These are phyloP conservation scores for Drosophila fulvimacula DNA, from an alignment of 2,888 invertebrate species.

Conservation along the genomic window DNA sequence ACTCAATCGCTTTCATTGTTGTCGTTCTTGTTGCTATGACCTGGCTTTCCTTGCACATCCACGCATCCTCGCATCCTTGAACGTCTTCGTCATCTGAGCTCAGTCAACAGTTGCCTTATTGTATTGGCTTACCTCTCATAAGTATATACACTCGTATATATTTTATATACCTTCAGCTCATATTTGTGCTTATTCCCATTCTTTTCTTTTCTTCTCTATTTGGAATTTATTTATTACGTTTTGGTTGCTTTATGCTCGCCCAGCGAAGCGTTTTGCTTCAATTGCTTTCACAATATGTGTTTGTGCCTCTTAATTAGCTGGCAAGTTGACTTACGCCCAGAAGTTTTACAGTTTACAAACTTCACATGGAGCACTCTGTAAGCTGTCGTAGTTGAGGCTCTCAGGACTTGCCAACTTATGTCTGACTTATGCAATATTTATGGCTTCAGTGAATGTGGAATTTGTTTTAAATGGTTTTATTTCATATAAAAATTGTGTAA, in stretches of 20 bases:
- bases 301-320: constrained; percentile 43
- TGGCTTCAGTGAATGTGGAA: not conserved
- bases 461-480: not conserved
- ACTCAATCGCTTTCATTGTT: constrained; percentile 42
- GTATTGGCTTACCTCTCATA: constrained; percentile 31
- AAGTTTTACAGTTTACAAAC: constrained; percentile 5
- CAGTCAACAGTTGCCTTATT: constrained; percentile 43
- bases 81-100: constrained; percentile 20
- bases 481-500: not conserved
- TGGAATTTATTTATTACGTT: constrained; percentile 6
- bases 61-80: not conserved
- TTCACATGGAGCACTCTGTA: constrained; percentile 12
- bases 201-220: constrained; percentile 12
- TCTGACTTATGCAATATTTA: not conserved
- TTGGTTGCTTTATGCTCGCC: constrained; percentile 9
- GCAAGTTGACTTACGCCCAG: constrained; percentile 24
- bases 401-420: not conserved
- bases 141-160: not conserved
- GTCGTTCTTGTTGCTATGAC: constrained; percentile 32
- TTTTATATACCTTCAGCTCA: constrained; percentile 9
- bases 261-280: constrained; percentile 2
- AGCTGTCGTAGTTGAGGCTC: constrained; percentile 10
- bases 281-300: constrained; percentile 11
- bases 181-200: constrained; percentile 34
- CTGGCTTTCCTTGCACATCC: constrained; percentile 9